These are phyloP conservation scores for Leucosticte australis DNA, from an alignment of 2,113 vertebrate species.

Conservation along the genomic window DNA sequence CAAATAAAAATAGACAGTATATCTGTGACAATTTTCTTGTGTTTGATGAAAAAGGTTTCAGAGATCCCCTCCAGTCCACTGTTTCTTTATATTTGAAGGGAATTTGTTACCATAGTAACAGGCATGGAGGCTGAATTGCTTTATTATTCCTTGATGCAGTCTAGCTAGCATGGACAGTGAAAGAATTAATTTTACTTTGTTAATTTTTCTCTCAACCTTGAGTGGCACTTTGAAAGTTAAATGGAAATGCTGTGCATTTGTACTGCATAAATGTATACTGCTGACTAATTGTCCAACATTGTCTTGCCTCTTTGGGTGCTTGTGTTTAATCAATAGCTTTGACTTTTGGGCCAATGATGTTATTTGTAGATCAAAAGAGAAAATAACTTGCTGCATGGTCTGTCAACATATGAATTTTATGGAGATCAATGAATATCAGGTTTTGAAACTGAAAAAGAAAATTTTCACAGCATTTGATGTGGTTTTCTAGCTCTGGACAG, in stretches of 20 bases:
- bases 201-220: background rate
- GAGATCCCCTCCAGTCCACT: background rate
- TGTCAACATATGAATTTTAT: background rate
- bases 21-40: background rate
- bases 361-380: background rate
- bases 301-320: background rate
- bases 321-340: background rate
- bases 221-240: background rate
- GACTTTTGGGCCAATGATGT: background rate
- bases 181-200: background rate
- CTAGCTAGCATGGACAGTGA: background rate
- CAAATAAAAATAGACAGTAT: background rate
- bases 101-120: conserved; percentile 34
- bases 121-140: background rate
- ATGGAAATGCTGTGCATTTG: background rate
- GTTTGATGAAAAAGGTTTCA: background rate
- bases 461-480: background rate
- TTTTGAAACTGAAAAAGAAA: background rate
- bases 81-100: background rate
- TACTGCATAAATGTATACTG: background rate
- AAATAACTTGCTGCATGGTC: background rate
- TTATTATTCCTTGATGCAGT: background rate
- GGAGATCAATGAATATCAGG: background rate
- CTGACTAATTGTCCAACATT: background rate
- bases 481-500: background rate